Evolutionary conservation across 2,113 vertebrate species (phyloP).

Genomic region (Indri indri): DNA sequence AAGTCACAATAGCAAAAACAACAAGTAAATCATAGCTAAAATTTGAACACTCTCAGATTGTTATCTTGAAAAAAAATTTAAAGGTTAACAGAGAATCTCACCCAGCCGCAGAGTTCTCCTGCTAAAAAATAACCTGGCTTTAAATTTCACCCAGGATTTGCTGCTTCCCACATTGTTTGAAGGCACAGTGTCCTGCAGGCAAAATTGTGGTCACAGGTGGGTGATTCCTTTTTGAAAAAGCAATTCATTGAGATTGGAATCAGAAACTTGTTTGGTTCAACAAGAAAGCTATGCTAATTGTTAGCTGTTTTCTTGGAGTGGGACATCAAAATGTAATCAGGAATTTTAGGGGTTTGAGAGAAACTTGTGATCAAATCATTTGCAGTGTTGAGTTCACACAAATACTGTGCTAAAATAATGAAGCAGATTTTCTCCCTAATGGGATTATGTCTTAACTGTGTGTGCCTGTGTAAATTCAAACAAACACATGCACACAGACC

Average conservation of each 20-base stretch:
- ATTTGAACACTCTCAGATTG: not conserved
- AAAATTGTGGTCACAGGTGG: not conserved
- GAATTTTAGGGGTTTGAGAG: not conserved
- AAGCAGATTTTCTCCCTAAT: not conserved
- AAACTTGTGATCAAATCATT: not conserved
- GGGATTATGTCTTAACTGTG: not conserved
- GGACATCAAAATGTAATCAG: not conserved
- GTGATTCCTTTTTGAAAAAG: slow-evolving; percentile 39
- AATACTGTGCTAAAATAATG: not conserved
- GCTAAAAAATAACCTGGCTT: not conserved
- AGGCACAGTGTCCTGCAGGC: not conserved
- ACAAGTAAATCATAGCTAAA: not conserved
- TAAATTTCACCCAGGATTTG: not conserved
- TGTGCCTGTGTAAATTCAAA: not conserved
- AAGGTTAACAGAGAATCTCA: not conserved
- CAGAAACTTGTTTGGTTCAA: not conserved
- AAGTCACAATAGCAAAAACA: not conserved
- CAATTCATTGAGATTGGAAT: not conserved
- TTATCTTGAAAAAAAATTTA: not conserved
- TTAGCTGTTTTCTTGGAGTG: not conserved
- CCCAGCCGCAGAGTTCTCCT: not conserved
- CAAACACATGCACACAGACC: not conserved
- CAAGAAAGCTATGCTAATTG: not conserved
- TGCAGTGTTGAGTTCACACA: not conserved
- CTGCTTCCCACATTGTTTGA: not conserved